Evolutionary conservation across 2,113 vertebrate species (phyloP), one percentile per base, ranked within the genome.

Genomic region (Sinosuthora webbiana): DNA sequence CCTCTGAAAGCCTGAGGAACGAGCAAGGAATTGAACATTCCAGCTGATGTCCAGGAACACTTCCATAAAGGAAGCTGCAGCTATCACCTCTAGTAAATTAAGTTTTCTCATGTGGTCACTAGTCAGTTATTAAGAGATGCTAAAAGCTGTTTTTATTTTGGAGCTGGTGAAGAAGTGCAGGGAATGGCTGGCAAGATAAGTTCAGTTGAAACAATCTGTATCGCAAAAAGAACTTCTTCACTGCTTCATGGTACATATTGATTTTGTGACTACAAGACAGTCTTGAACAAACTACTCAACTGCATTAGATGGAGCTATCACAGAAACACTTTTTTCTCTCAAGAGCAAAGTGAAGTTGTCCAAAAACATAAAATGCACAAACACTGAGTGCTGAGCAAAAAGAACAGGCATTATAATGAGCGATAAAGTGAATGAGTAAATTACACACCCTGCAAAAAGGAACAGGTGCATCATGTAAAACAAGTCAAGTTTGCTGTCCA

Each of bases 301-400:
- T 94, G 70, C 77, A 95, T 95, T 83, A 93, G 84, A 91, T 62
- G 57, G 23, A 90, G 74, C 41, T 84, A 65, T 73, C 82, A 79
- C 49, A 94, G 91, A 94, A 85, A 1, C 50, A 73, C 41, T 28
- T 87, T 49, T 55, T 93, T 67, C 45, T 94, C 85, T 57, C 62
- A 82, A 64, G 19, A 94, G 41, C 63, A 22, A 91, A 10, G 13
- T 25, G 52, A 91, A 78, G 20, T 60, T 84, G 62, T 71, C 45
- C 45, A 83, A 80, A 87, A 68, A 73, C 19, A n/a, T 53, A 92
- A 84, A 94, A 85, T 35, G 49, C 41, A 78, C 28, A 69, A 89
- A 87, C 52, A 74, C 1, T 13, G 50, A 69, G 42, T 5, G 11
- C 42, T 74, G 39, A 94, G 73, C 31, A 86, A 74, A 77, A 96